Evolutionary conservation across 2,888 invertebrate species (phyloP), one percentile per base, ranked within the genome.

Genomic region (Parnassius mnemosyne): DNA sequence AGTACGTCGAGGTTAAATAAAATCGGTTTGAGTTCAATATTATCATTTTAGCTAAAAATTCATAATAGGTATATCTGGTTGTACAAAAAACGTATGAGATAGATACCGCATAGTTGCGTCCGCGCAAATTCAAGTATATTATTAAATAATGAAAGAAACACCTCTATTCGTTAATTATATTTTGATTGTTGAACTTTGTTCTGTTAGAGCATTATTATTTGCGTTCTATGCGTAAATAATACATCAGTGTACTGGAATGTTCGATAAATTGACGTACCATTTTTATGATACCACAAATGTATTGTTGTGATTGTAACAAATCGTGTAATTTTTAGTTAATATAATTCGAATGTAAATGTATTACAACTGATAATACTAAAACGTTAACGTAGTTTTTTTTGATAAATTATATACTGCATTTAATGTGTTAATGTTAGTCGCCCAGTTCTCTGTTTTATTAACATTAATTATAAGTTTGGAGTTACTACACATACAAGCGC

Each of bases 291-390:
- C n/a, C 49, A 46, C 44, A 25, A 25, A 5, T 34, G 34, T 79
- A 82, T 78, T 80, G 80, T 84, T 85, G 85, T 83, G 79, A 83
- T 81, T 79, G 79, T 78, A 79, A 80, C 77, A 77, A 80, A 80
- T 79, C 77, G 75, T 79, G 71, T 80, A 77, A 81, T 79, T 78
- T 81, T 68, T 80, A 81, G 9, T 20, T 20, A 81, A 74, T 70
- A 70, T 83, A 84, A 82, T 71, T 73, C 72, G 74, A 81, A 79
- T 81, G 78, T 81, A 78, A 66, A 66, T 68, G 75, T 83, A 83
- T 78, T 81, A 80, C 80, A 70, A 73, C 74, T 68, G 70, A 72
- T 80, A 76, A 80, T 79, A 77, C 79, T 77, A 71, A 72, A 79
- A 1, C 67, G 34, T 83, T 83, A 79, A 70, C 67, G 78, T 83